Evolutionary conservation across 2,888 invertebrate species (phyloP).

Genomic region (Plagodis pulveraria): DNA sequence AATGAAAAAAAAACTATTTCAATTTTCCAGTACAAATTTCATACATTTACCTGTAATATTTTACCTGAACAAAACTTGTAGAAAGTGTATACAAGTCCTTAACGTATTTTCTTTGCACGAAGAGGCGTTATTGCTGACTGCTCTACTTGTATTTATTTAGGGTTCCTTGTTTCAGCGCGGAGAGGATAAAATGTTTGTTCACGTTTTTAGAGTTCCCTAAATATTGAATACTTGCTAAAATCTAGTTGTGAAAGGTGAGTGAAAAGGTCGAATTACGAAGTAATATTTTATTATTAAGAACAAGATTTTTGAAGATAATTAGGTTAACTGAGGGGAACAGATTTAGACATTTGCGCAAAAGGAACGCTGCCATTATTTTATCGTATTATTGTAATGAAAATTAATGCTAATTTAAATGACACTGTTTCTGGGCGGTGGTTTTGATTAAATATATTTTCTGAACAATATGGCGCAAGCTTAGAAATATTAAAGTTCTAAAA

Average conservation of each 20-base stretch:
- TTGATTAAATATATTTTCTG: too few relatives aligned
- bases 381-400: neutral
- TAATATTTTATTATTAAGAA: neutral
- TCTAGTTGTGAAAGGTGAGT: slow-evolving; percentile 1
- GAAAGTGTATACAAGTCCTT: slow-evolving; percentile 10
- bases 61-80: neutral
- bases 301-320: slow-evolving; percentile 5
- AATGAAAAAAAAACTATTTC: too few relatives aligned
- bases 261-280: slow-evolving; percentile 5
- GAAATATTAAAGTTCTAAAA: too few relatives aligned
- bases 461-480: too few relatives aligned
- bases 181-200: slow-evolving; percentile 25
- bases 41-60: too few relatives aligned
- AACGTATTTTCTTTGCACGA: slow-evolving; percentile 13
- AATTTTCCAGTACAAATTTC: too few relatives aligned
- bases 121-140: slow-evolving; percentile 30
- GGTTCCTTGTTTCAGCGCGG: slow-evolving; percentile 23
- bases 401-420: too few relatives aligned
- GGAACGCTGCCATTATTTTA: neutral
- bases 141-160: slow-evolving; percentile 32
- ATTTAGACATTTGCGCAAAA: neutral
- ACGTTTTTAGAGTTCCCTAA: slow-evolving; percentile 6
- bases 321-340: neutral
- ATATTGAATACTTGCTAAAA: slow-evolving; percentile 10
- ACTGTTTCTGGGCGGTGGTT: too few relatives aligned